Conservation (phyloP, 2,113 vertebrate species). For the Campylomormyrus tamandua region DNA sequence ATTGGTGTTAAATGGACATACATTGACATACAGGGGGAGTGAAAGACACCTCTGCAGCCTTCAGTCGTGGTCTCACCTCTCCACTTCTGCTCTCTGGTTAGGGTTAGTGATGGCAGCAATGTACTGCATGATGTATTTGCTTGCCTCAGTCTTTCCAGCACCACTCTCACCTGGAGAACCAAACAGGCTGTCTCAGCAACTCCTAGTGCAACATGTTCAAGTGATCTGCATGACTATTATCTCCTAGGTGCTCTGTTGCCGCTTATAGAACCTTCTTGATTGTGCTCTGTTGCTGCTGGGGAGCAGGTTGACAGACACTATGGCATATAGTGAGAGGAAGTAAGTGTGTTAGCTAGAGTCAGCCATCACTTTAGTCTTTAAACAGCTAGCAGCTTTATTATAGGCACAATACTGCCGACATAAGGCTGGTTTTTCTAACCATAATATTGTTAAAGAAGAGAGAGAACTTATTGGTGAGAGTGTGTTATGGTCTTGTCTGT, state of each 20-base stretch:
- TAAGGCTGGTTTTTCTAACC: not conserved
- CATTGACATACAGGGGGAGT: not conserved
- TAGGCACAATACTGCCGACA: not conserved
- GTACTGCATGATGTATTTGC: constrained; percentile 93
- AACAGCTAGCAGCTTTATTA: not conserved
- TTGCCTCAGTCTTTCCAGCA: constrained; percentile 87
- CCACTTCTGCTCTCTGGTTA: constrained; percentile 74
- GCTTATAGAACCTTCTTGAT: not conserved
- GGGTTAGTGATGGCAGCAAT: constrained; percentile 89
- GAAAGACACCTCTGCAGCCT: not conserved
- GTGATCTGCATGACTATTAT: not conserved
- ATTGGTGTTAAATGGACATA: not conserved
- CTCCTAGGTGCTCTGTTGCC: not conserved
- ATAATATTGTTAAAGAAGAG: not conserved
- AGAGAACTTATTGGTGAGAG: not conserved
- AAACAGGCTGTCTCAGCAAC: not conserved
- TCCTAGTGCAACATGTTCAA: not conserved
- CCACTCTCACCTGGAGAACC: constrained; percentile 76
- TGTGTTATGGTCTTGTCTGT: not conserved
- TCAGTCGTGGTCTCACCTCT: constrained; percentile 65
- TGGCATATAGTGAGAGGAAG: not conserved
- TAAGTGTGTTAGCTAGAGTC: not conserved
- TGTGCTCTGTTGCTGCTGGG: not conserved
- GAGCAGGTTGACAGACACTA: not conserved
- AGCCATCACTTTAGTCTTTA: not conserved